Evolutionary conservation across 2,888 invertebrate genomes (phyloP), one percentile per base, ranked within the genome.

Genomic region (Orthonevra nobilis): DNA sequence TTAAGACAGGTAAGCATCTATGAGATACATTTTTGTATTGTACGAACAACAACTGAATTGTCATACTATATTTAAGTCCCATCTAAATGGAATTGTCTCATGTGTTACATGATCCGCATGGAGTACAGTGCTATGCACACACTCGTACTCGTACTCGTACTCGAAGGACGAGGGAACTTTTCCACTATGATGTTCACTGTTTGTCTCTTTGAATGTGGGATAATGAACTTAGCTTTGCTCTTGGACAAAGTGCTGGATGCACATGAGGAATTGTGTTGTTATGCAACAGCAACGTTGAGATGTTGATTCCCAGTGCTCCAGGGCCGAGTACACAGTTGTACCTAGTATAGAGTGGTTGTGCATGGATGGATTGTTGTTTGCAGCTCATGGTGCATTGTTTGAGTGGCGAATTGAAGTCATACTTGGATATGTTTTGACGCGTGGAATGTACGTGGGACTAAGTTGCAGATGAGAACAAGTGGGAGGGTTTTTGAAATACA

Each of bases 141-240:
- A 15, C 30, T n/a, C 28, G n/a, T n/a, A 38, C 4, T 6, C n/a
- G 12, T 2, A 9, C 9, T 17, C n/a, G n/a, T n/a, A 50, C 28
- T 9, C 3, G 7, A 32, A 30, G 28, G 48, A 30, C 20, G 2
- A 20, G 17, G 5, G 36, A 42, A 32, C 30, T 64, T 42, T 64
- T 54, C 50, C 36, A 23, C n/a, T 38, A 17, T 38, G 46, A 38
- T 54, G 34, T 42, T 32, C 26, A n/a, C n/a, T n/a, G n/a, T n/a
- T n/a, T 66, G 19, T 15, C 20, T 44, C 12, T 28, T 23, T 60
- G 52, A 73, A 66, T 73, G 73, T 52, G 66, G 58, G 28, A 73
- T 73, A 73, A 73, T 66, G 73, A 73, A 66, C 73, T 60, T 12
- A 58, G 44, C 36, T 36, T 42, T 44, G 73, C 50, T 73, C 50